Conservation (phyloP, 2,888 invertebrate genomes). For the Synanthedon myopaeformis region DNA sequence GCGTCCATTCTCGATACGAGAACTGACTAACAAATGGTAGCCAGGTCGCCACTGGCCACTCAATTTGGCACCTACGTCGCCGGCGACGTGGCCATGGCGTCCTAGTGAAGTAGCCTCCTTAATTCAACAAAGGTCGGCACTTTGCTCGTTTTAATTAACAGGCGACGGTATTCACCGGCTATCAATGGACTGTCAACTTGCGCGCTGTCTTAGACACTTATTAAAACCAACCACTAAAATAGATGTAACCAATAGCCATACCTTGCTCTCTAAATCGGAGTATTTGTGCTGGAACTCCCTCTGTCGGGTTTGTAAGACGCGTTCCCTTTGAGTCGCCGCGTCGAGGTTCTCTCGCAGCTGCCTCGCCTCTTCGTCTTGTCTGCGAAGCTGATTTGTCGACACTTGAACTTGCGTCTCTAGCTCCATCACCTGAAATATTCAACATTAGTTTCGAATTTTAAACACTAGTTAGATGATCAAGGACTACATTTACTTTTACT, state of each 20-base stretch:
- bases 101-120: too few species aligned
- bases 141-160: too few species aligned
- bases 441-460: neutral
- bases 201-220: neutral
- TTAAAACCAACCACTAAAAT: conserved; percentile 1
- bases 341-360: conserved; percentile 85
- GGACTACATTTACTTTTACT: too few species aligned
- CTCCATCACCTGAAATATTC: conserved; percentile 82
- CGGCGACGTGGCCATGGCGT: too few species aligned
- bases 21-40: too few species aligned
- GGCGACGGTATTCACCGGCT: too few species aligned
- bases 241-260: conserved; percentile 14
- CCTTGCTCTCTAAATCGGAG: conserved; percentile 74
- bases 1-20: too few species aligned
- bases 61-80: too few species aligned
- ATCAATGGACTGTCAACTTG: too few species aligned
- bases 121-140: too few species aligned
- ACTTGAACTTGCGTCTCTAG: conserved; percentile 95
- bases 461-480: too few species aligned
- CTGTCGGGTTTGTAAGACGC: conserved; percentile 80
- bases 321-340: conserved; percentile 76
- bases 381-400: conserved; percentile 85
- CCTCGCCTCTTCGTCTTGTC: conserved; percentile 95
- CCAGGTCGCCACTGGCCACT: too few species aligned
- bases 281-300: conserved; percentile 83